Conservation (phyloP, 2,797 vertebrate species). For the Acrossocheilus fasciatus region DNA sequence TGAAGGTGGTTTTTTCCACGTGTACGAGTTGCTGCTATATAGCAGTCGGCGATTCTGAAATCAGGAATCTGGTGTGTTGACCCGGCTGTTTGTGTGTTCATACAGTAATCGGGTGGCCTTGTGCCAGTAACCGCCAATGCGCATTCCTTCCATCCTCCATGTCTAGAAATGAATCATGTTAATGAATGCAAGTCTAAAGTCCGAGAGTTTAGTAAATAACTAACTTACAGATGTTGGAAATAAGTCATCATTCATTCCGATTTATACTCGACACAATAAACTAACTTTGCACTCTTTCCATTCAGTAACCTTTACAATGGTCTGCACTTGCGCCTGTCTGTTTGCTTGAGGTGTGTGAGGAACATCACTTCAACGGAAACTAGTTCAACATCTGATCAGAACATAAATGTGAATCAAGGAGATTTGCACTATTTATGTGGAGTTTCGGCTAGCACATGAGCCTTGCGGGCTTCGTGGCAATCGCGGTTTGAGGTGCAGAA, state of each 20-base stretch:
- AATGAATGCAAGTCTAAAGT: constrained; percentile 32
- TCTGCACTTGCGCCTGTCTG: not conserved
- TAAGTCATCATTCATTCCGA: not conserved
- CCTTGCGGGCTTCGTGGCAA: not conserved
- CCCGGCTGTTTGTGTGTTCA: not conserved
- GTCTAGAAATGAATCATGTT: not conserved
- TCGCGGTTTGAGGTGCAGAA: not conserved
- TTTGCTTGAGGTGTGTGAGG: not conserved
- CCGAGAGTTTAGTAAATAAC: constrained; percentile 10
- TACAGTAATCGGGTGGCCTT: not conserved
- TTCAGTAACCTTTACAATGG: not conserved
- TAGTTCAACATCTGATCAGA: not conserved
- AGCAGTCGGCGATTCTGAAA: not conserved
- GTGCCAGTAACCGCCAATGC: not conserved
- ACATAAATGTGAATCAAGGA: not conserved
- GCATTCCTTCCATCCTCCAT: not conserved
- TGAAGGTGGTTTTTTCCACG: not conserved
- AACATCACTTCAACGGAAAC: not conserved
- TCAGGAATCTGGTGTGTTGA: constrained; percentile 19
- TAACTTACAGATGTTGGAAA: constrained; percentile 9
- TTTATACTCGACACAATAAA: not conserved
- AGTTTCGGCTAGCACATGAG: constrained; percentile 2
- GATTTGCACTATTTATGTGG: constrained; percentile 42
- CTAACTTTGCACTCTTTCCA: constrained; percentile 8
- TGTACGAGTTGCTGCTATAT: not conserved